A percentile compares a stretch with the other conserved stretches of the same genome.
Evolutionary conservation across 1,140 invertebrate species (phyloP).

Genomic region (Drosophila ironensis): DNA sequence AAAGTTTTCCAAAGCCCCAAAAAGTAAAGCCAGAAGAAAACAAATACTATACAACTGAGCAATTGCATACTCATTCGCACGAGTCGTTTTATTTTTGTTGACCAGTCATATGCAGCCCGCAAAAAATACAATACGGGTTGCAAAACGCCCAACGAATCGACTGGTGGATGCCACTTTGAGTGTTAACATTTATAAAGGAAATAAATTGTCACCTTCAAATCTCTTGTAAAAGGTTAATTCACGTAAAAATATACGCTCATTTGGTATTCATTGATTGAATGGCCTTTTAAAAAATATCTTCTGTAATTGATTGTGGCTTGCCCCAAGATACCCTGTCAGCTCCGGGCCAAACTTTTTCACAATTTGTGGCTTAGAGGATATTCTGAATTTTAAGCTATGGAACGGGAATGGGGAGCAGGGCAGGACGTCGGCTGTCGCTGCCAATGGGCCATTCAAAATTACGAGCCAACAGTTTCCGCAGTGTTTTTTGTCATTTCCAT

Average conservation of each 20-base stretch:
- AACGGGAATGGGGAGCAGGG: not conserved
- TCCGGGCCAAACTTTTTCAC: conserved; percentile 35
- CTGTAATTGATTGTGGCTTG: not conserved
- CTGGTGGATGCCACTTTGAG: conserved; percentile 3
- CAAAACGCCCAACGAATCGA: not conserved
- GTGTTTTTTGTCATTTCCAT: conserved; percentile 79
- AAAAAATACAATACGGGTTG: conserved; percentile 15
- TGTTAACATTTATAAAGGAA: not conserved
- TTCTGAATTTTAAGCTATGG: not conserved
- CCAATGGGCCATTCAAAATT: conserved; percentile 78
- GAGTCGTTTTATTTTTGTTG: conserved; percentile 10
- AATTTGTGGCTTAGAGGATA: conserved; percentile 4
- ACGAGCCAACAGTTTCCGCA: conserved; percentile 78
- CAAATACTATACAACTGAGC: conserved; percentile 35
- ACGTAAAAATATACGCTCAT: not conserved
- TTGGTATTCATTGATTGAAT: not conserved
- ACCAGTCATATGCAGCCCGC: conserved; percentile 54
- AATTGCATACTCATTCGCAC: conserved; percentile 19
- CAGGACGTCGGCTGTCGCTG: conserved; percentile 40
- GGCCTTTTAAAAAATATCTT: no score
- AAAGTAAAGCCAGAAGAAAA: conserved; percentile 45
- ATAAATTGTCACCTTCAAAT: not conserved
- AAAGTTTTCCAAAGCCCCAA: conserved; percentile 48
- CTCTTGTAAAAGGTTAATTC: not conserved
- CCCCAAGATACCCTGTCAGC: not conserved